Base-by-base conservation (phyloP, 2,113 vertebrate genomes). In the Zonotrichia leucophrys region DNA sequence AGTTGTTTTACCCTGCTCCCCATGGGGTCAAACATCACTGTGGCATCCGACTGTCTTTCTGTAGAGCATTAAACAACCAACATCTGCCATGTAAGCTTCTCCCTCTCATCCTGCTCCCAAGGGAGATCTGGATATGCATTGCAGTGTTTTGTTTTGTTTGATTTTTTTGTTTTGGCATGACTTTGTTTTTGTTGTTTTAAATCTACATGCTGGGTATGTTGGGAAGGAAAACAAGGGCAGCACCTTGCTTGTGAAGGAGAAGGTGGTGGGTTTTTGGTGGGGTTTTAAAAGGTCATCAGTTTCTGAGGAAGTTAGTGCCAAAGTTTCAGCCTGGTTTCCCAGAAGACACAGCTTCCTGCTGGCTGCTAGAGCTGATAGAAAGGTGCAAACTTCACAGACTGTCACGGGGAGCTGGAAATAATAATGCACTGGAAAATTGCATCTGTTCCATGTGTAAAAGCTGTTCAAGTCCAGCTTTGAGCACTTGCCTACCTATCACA, bases 121-220 rank as follows among this genome's bases (percentile, higher is more conserved):
- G 69, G 41, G 68, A 92, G 12, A 86, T 49, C 16, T 22, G 60
- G 41, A 18, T 52, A 83, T 68, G 55, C 52, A 64, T 13, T 35
- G n/a, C 33, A n/a, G 56, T 77, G 50, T 77, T 76, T 95, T 74
- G 55, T 73, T 93, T 94, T 92, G 83, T 81, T 94, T 79, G 53
- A 7, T 68, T 93, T 92, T 94, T 69, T 95, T 93, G 76, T 81
- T 96, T 96, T 83, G 64, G 41, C 69, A 89, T 7, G 23, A 49
- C 77, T 90, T 89, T 78, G 30, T 62, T 95, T 86, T 56, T 74
- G 41, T 83, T 91, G 58, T 56, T 96, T 94, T 81, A 93, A 82
- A 82, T 62, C 68, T 84, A 87, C n/a, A 69, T 1, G 2, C 53
- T 82, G 49, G 49, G 76, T 93, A 81, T 75, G 58, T 58, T 81